Conservation (phyloP, 1,140 invertebrate species). For the Melitaea cinxia region DNA sequence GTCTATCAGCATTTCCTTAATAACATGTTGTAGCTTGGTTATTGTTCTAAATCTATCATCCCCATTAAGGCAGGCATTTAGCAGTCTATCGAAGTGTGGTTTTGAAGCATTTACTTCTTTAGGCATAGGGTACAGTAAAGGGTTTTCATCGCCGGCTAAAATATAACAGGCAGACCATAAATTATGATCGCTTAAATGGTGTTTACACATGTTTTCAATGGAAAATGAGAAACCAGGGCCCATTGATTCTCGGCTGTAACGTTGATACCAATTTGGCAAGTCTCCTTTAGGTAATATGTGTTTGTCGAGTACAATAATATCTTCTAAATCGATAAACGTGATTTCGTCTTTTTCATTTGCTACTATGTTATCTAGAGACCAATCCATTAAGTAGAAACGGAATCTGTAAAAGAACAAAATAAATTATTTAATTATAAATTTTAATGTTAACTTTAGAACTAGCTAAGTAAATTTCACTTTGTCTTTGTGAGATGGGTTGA, state of each 20-base stretch:
- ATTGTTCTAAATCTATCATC: conserved; percentile 63
- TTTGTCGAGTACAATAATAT: conserved; percentile 68
- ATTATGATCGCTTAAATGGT: conserved; percentile 75
- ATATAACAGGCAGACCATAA: conserved; percentile 72
- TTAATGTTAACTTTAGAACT: conserved; percentile 5
- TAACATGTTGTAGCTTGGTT: conserved; percentile 64
- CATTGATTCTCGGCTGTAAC: conserved; percentile 55
- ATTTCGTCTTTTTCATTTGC: conserved; percentile 70
- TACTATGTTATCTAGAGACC: conserved; percentile 75
- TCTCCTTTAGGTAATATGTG: conserved; percentile 65
- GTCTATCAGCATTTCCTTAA: conserved; percentile 64
- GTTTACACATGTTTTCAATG: conserved; percentile 69
- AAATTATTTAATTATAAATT: neutral
- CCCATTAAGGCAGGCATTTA: conserved; percentile 60
- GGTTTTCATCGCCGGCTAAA: conserved; percentile 64
- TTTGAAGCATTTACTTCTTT: conserved; percentile 53
- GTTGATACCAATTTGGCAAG: conserved; percentile 66
- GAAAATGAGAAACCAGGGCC: conserved; percentile 67
- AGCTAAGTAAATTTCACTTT: no score
- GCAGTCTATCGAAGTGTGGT: conserved; percentile 58
- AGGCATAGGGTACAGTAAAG: conserved; percentile 66
- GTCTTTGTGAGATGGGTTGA: no score
- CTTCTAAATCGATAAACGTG: conserved; percentile 72
- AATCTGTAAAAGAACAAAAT: conserved; percentile 52
- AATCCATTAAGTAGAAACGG: conserved; percentile 76